Conservation (phyloP, 2,797 vertebrate genomes). For the Sebastes reedi region DNA sequence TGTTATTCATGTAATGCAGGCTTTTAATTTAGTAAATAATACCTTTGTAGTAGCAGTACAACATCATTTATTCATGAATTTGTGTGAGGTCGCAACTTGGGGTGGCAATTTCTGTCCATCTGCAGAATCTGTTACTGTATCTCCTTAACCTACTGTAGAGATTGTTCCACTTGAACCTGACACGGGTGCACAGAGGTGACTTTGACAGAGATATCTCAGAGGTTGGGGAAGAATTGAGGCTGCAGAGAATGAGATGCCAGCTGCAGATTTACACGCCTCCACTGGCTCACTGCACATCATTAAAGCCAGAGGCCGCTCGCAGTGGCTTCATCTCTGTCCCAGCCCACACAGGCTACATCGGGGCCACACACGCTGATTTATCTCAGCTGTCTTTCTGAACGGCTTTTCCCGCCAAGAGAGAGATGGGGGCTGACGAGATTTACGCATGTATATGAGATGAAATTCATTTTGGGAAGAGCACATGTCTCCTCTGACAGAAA, state of each 20-base stretch:
- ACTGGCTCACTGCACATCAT: conserved; percentile 79
- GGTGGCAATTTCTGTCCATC: background rate
- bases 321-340: conserved; percentile 72
- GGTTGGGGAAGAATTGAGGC: conserved; percentile 53
- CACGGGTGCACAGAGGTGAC: conserved; percentile 66
- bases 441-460: conserved; percentile 74
- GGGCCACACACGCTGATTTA: conserved; percentile 79
- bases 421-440: conserved; percentile 71
- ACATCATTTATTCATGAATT: background rate
- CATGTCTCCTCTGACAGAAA: conserved; percentile 64
- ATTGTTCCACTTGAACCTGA: conserved; percentile 51
- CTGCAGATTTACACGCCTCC: conserved; percentile 79
- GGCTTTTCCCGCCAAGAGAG: conserved; percentile 77
- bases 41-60: background rate
- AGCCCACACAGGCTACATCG: conserved; percentile 74
- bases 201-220: conserved; percentile 70
- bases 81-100: background rate
- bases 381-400: conserved; percentile 77
- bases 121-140: background rate
- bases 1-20: background rate
- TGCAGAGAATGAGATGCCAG: conserved; percentile 73
- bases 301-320: conserved; percentile 76
- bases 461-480: conserved; percentile 79
- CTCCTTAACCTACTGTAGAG: conserved; percentile 11
- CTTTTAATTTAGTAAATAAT: background rate